Base-by-base conservation (phyloP, 2,888 invertebrate genomes). In the Onthophagus sagittarius region DNA sequence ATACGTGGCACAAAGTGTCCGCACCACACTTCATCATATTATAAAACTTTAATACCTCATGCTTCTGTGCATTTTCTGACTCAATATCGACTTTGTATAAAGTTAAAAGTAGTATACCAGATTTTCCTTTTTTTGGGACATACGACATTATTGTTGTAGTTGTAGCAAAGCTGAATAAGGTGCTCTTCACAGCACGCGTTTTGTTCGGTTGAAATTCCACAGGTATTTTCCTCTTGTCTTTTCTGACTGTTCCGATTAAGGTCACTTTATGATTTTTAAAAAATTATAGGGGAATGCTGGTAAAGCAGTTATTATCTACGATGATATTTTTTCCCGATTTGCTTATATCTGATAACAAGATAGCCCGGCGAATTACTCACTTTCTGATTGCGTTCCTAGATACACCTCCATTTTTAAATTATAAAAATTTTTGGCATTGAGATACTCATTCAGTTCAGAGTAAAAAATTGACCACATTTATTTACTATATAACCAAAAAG, bases 131-230 rank as follows among this genome's bases (percentile, higher is more conserved):
- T 71, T 62, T 32, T 63, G 13, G 63, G 65, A 32, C 73, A 74
- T 39, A 64, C n/a, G 72, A 82, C 0, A 82, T 65, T 1, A 83
- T 74, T 0, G 81, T 81, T 23, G 23, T 23, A 23, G 23, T 23
- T 23, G 23, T 23, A 23, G 23, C 3, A 23, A 23, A 23, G 23
- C 23, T 3, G 23, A 23, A 23, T 23, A 23, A 23, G 23, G 23
- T 23, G 23, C 23, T 23, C 23, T 23, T 23, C 23, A 23, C 23
- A 23, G 23, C 23, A 23, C 23, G 23, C 23, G 23, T 23, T 23
- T 3, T 23, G 23, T 23, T 23, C 3, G 23, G 23, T 23, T 23
- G 23, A 23, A 23, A 23, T 23, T 23, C 23, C 23, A 15, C 13
- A 32, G 71, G 71, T 62, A 72, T n/a, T 71, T 73, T 62, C 14